Evolutionary conservation across 2,888 invertebrate genomes (phyloP).

Genomic region (Gonocerus acuteangulatus): DNA sequence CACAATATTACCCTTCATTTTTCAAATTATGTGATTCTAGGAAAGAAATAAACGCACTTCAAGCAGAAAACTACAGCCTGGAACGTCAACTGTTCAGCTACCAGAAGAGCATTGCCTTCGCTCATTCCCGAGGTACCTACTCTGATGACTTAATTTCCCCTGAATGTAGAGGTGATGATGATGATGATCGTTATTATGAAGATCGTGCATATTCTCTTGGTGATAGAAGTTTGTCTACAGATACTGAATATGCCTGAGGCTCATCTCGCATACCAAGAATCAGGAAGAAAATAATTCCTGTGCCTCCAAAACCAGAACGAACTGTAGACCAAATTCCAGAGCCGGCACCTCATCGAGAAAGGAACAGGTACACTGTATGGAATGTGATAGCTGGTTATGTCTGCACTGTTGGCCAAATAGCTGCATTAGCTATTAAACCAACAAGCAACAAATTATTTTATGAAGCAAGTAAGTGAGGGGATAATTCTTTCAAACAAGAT

Average conservation of each 20-base stretch:
- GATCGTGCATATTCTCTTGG: conserved; percentile 42
- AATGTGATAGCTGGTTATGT: conserved; percentile 46
- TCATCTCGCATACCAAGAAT: conserved; percentile 9
- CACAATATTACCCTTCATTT: not conserved
- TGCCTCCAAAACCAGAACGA: conserved; percentile 22
- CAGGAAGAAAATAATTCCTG: not conserved
- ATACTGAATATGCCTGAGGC: conserved; percentile 65
- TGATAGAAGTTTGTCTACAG: conserved; percentile 57
- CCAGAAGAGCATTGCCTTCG: conserved; percentile 68
- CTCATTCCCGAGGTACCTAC: conserved; percentile 54
- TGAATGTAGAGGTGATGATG: conserved; percentile 41
- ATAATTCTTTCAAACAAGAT: not conserved
- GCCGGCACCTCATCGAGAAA: conserved; percentile 36
- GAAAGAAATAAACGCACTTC: conserved; percentile 67
- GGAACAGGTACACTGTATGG: conserved; percentile 43
- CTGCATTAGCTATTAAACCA: conserved; percentile 43
- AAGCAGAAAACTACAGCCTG: conserved; percentile 74
- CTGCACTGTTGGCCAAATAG: conserved; percentile 46
- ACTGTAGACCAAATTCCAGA: conserved; percentile 23
- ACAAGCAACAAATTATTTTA: conserved; percentile 33
- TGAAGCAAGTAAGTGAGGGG: not conserved
- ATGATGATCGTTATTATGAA: conserved; percentile 39
- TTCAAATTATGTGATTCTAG: conserved; percentile 45
- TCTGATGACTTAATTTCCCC: conserved; percentile 43
- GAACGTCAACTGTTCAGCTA: conserved; percentile 76